phyloP scores from a whole-genome alignment of 1,140 invertebrate genomes.

The Pogonomyrmex californicus region DNA sequence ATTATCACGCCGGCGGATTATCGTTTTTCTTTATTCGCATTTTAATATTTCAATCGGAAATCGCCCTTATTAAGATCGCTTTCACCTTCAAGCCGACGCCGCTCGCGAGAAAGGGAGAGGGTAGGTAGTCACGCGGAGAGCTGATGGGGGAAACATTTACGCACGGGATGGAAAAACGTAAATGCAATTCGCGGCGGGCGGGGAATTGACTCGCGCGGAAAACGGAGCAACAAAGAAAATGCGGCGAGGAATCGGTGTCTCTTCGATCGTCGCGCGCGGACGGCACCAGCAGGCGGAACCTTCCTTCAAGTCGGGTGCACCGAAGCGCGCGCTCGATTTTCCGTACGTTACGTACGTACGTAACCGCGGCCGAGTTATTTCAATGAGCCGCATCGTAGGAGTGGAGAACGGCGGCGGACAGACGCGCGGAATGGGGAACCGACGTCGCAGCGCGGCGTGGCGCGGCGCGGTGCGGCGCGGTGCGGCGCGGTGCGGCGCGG shows the following conservation, averaged over 20 bases:
- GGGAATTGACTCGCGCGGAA: constrained; percentile 6
- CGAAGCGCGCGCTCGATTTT: constrained; percentile 64
- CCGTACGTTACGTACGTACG: constrained; percentile 53
- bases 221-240: constrained; percentile 28
- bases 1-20: not conserved
- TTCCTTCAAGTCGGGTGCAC: constrained; percentile 64
- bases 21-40: not conserved
- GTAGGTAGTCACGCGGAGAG: constrained; percentile 19
- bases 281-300: constrained; percentile 36
- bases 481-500: constrained; percentile 74
- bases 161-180: constrained; percentile 26
- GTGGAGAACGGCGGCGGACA: constrained; percentile 77
- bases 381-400: constrained; percentile 82
- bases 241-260: constrained; percentile 61
- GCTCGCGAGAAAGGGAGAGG: constrained; percentile 4
- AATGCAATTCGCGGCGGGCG: constrained; percentile 30
- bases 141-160: constrained; percentile 46
- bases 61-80: constrained; percentile 14
- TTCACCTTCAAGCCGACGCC: not conserved
- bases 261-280: constrained; percentile 40
- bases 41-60: constrained; percentile 25
- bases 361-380: constrained; percentile 77
- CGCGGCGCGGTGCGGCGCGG: constrained; percentile 34
- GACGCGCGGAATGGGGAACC: constrained; percentile 78
- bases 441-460: constrained; percentile 42